phyloP scores from a whole-genome alignment of 2,113 vertebrate genomes.

The Callithrix jacchus region DNA sequence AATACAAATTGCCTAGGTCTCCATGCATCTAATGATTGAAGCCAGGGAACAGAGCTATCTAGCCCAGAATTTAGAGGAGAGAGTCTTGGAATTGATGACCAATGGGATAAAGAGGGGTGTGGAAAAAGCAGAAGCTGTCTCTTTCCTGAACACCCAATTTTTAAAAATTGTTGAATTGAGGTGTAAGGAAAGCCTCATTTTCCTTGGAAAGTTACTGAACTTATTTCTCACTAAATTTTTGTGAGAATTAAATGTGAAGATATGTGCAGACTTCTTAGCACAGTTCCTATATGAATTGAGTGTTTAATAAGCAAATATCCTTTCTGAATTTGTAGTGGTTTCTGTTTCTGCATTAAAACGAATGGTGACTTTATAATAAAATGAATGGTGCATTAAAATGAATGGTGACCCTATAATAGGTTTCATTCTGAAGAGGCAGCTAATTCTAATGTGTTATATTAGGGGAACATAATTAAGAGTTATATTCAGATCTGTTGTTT shows the following conservation, averaged over 20 bases:
- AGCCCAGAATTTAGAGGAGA: neutral
- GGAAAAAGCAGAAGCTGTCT: neutral
- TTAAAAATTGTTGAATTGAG: neutral
- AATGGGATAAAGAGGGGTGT: neutral
- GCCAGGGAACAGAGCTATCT: neutral
- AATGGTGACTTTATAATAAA: neutral
- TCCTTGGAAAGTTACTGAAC: neutral
- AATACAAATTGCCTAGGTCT: neutral
- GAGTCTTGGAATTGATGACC: neutral
- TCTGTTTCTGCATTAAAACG: neutral
- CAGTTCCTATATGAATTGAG: neutral
- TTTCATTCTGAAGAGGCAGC: neutral
- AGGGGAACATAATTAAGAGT: neutral
- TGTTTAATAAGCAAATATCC: neutral
- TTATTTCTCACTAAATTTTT: neutral
- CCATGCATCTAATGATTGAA: neutral
- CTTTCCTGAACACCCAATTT: neutral
- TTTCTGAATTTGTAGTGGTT: neutral
- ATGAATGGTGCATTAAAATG: neutral
- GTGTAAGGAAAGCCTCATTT: neutral
- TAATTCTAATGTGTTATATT: neutral
- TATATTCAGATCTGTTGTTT: neutral
- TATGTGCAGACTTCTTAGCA: neutral
- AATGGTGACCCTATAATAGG: neutral
- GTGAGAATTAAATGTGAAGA: neutral